A percentile compares a stretch with the other conserved stretches of the same genome.
Conservation (phyloP, 2,797 vertebrate species). For the Thunnus albacares region DNA sequence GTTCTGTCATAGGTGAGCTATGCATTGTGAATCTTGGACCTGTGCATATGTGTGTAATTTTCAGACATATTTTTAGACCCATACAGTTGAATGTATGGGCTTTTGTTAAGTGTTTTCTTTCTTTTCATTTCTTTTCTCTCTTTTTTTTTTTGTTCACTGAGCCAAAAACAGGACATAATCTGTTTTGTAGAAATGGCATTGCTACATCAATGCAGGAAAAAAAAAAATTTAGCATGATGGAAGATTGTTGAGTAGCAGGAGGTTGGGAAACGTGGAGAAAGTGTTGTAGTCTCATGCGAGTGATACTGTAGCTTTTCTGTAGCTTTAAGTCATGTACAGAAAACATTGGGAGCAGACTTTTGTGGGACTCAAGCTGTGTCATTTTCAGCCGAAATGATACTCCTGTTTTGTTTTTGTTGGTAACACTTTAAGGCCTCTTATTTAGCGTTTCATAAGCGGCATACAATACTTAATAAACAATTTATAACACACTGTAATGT, state of each 20-base stretch:
- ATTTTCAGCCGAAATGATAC: conserved; percentile 40
- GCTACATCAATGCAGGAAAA: conserved; percentile 15
- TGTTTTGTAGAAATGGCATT: conserved; percentile 35
- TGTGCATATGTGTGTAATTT: conserved; percentile 71
- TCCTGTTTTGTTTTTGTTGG: conserved; percentile 33
- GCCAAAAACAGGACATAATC: conserved; percentile 57
- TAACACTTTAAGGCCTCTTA: neutral
- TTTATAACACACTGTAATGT: neutral
- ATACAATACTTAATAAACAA: neutral
- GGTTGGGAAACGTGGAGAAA: conserved; percentile 14
- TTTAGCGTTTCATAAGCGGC: neutral
- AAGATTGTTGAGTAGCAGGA: conserved; percentile 14
- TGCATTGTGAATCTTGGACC: conserved; percentile 87
- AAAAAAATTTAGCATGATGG: neutral
- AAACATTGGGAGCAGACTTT: conserved; percentile 41
- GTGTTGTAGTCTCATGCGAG: conserved; percentile 34
- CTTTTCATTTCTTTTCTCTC: conserved; percentile 13
- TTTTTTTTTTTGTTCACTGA: conserved; percentile 54
- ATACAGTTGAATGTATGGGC: conserved; percentile 64
- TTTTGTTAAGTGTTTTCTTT: conserved; percentile 24
- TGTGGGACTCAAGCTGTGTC: conserved; percentile 42
- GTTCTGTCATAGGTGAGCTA: conserved; percentile 81
- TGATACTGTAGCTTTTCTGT: conserved; percentile 62
- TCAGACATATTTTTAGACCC: conserved; percentile 52
- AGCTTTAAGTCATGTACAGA: conserved; percentile 40